Evolutionary conservation across 2,113 vertebrate species (phyloP).

Genomic region (Neogale vison): DNA sequence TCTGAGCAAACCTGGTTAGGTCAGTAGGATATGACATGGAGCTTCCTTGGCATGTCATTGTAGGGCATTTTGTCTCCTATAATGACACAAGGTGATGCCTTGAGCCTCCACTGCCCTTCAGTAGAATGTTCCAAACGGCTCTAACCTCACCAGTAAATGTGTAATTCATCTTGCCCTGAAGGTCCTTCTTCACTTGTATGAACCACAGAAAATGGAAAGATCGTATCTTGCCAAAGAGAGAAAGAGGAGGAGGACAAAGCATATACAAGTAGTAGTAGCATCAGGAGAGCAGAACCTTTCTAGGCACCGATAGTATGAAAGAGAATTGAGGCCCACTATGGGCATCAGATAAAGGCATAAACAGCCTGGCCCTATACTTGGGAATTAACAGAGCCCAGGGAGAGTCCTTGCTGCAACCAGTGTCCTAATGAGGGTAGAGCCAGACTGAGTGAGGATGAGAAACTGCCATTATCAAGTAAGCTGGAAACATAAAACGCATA

Average conservation of each 20-base stretch:
- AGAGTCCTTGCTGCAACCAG: neutral
- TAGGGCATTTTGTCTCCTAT: neutral
- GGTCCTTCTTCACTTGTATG: neutral
- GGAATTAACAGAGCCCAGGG: neutral
- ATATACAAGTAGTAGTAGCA: too few species aligned
- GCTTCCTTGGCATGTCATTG: neutral
- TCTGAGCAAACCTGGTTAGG: neutral
- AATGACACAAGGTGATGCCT: accelerated
- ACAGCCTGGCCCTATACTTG: neutral
- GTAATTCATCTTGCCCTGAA: neutral
- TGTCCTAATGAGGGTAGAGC: neutral
- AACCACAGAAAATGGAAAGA: neutral
- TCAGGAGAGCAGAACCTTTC: neutral
- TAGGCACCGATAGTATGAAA: neutral
- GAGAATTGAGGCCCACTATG: neutral
- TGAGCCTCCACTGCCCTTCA: neutral
- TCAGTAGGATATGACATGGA: neutral
- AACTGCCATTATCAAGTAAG: neutral
- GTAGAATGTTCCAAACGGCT: neutral
- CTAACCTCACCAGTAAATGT: neutral
- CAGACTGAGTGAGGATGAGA: neutral
- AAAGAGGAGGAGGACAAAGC: neutral
- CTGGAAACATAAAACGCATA: neutral
- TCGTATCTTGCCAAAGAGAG: neutral
- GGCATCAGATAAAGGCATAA: neutral